Percentiles rank a stretch among this genome's conserved stretches.
Conservation (phyloP, 2,888 invertebrate genomes). For the Sinelater perroti region DNA sequence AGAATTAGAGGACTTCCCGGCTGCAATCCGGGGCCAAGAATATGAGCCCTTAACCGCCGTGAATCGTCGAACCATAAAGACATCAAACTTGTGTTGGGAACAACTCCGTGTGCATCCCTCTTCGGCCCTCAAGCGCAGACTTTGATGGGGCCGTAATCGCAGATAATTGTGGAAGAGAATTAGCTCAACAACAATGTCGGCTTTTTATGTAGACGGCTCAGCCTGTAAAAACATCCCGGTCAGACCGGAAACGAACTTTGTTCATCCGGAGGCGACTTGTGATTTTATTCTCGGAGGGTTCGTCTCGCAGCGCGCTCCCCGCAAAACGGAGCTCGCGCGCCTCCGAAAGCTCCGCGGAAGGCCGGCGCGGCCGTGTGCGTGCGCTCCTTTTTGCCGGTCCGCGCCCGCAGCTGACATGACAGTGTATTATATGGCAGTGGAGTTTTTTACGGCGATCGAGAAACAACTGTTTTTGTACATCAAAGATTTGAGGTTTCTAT, state of each 20-base stretch:
- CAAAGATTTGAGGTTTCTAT: constrained; percentile 51
- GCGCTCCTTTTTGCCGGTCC: constrained; percentile 34
- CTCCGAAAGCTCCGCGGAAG: constrained; percentile 27
- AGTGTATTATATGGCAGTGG: constrained; percentile 48
- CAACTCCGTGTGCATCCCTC: constrained; percentile 41
- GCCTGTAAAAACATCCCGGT: constrained; percentile 55
- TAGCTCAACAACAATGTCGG: constrained; percentile 59
- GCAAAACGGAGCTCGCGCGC: constrained; percentile 32
- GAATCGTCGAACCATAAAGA: constrained; percentile 53
- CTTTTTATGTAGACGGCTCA: constrained; percentile 56
- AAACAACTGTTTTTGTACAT: constrained; percentile 54
- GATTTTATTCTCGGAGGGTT: constrained; percentile 50
- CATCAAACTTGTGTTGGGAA: constrained; percentile 52
- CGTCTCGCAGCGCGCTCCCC: constrained; percentile 36
- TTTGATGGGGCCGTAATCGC: constrained; percentile 61
- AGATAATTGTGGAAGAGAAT: constrained; percentile 59
- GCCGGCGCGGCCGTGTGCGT: constrained; percentile 32
- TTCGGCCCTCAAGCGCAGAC: constrained; percentile 47
- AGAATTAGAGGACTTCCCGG: too few relatives aligned
- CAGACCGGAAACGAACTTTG: constrained; percentile 56
- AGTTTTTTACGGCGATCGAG: constrained; percentile 51
- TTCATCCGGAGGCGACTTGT: constrained; percentile 51
- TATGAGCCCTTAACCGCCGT: constrained; percentile 48
- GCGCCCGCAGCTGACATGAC: constrained; percentile 46
- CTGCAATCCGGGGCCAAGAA: constrained; percentile 15